Evolutionary conservation across 2,797 vertebrate genomes (phyloP).

Genomic region (Darevskia mixta): DNA sequence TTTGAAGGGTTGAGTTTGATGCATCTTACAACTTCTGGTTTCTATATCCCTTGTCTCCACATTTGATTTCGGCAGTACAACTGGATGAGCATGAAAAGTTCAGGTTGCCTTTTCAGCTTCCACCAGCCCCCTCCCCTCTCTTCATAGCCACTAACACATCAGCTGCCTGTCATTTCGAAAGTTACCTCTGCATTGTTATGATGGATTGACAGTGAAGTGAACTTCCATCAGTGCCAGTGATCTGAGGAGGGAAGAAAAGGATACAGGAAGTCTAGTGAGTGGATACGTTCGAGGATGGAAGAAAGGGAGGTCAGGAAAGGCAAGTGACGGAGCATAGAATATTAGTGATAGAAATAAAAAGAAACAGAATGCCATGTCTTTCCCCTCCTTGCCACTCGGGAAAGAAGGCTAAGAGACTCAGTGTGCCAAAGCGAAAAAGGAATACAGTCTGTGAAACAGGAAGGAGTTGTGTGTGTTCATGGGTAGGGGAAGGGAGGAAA

Average conservation of each 20-base stretch:
- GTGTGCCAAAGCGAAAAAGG: conserved; percentile 26
- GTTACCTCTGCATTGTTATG: conserved; percentile 53
- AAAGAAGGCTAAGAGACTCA: no score
- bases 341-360: conserved; percentile 72
- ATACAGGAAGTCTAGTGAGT: conserved; percentile 44
- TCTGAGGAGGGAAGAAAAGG: conserved; percentile 47
- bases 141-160: conserved; percentile 52
- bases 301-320: conserved; percentile 69
- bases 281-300: conserved; percentile 59
- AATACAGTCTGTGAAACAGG: conserved; percentile 18
- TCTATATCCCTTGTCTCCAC: conserved; percentile 44
- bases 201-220: conserved; percentile 26
- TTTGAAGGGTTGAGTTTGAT: conserved; percentile 48
- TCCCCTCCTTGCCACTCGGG: conserved; percentile 54
- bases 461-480: background rate
- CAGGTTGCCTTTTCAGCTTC: conserved; percentile 49
- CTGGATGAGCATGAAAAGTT: conserved; percentile 43
- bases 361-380: conserved; percentile 47
- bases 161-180: conserved; percentile 59
- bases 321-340: conserved; percentile 74
- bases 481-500: background rate
- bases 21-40: conserved; percentile 46
- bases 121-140: background rate
- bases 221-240: conserved; percentile 38
- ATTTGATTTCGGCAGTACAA: conserved; percentile 47